Evolutionary conservation across 1,140 invertebrate species (phyloP), one percentile per base, ranked within the genome.

Genomic region (Polypedilum pembai): DNA sequence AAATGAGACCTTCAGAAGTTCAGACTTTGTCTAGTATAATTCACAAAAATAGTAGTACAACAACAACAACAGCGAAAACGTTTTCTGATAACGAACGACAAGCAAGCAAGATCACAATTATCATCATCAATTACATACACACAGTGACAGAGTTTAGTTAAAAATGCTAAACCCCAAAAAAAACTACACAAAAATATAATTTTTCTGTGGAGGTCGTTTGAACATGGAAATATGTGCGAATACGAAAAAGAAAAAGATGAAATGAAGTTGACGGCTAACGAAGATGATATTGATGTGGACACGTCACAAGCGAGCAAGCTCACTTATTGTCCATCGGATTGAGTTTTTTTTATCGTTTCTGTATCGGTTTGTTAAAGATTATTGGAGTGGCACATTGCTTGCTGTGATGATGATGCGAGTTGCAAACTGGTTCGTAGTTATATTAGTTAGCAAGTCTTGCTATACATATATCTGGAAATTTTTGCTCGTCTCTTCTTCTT

Each of bases 211-310:
- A 56, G 45, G 45, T 56, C 45, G 45, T 15, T 56, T 56, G 45
- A 56, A 56, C 45, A 56, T 56, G 45, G 45, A 56, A 56, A 56
- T 56, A 56, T 56, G 45, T 56, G 45, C 45, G 45, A 56, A 56
- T 56, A 12, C 45, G 45, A 56, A 56, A 56, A 56, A n/a, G 24
- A 33, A 33, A 33, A 33, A 33, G 24, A 33, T 33, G 24, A 33
- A 33, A 33, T 33, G 24, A 33, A 33, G 24, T 33, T 33, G 24
- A 33, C 24, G 24, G 24, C 24, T 33, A 33, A 33, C 24, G 24
- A 33, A 33, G 24, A n/a, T 56, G 12, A 56, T 56, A 56, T 56
- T n/a, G 45, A 56, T 56, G 45, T 12, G 12, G 45, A 56, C 45
- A 56, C 45, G 45, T 56, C 45, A 56, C n/a, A 56, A 56, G 10